These are phyloP conservation scores for Acanthurus leucopareius DNA, from an alignment of 2,797 vertebrate genomes.

Conservation along the genomic window DNA sequence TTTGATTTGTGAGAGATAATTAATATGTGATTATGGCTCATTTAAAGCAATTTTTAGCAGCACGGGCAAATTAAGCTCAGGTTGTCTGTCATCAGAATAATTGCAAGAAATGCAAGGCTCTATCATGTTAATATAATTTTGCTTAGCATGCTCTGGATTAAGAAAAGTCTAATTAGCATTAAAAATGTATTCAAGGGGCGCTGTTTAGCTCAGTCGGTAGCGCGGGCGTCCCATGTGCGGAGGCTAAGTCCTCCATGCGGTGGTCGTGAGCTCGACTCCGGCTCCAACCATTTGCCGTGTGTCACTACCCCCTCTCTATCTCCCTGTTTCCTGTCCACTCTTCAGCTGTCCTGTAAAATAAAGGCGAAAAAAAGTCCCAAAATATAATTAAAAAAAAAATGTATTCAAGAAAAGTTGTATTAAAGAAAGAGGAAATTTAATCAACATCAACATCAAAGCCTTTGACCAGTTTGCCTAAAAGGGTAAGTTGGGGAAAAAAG, in stretches of 20 bases:
- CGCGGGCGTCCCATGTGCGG: no score
- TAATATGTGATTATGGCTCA: constrained; percentile 24
- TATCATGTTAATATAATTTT: neutral
- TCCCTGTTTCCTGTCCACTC: no score
- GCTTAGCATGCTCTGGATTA: neutral
- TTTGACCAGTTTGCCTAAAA: neutral
- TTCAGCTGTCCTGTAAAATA: no score
- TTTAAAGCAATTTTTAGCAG: neutral
- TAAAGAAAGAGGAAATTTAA: no score
- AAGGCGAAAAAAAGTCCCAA: no score
- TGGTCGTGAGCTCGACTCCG: no score
- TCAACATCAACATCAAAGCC: neutral
- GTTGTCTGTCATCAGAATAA: neutral
- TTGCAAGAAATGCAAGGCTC: neutral
- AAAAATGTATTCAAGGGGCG: no score
- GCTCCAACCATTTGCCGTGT: no score
- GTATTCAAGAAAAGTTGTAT: neutral
- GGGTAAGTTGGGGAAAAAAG: neutral
- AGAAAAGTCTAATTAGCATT: neutral
- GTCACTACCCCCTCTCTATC: no score
- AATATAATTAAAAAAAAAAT: no score
- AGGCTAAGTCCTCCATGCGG: no score
- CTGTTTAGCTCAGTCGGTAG: no score
- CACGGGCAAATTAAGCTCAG: neutral
- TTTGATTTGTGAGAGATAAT: constrained; percentile 40